Evolutionary conservation across 2,113 vertebrate species (phyloP), one percentile per base, ranked within the genome.

Genomic region (Elachura formosa): DNA sequence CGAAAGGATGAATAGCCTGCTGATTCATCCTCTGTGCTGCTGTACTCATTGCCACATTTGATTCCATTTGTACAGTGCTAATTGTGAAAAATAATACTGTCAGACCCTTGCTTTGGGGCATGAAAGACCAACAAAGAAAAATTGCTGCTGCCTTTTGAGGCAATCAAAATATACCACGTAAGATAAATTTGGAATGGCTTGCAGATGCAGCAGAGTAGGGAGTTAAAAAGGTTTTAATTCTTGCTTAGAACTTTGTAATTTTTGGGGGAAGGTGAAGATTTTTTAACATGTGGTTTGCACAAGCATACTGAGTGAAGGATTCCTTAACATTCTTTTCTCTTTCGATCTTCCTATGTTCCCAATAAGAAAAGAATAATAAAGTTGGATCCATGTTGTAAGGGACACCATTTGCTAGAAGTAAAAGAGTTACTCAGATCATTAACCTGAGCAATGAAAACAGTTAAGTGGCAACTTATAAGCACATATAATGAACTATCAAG

Each of bases 1-100:
- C 2, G 4, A 89, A 95, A 75, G 22, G 40, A 72, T 76, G 46
- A 96, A 87, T 77, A 78, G 72, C 89, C 67, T 85, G 87, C 81
- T 84, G 41, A 66, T 63, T 94, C 90, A 71, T 87, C 90, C 26
- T 16, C 26, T 71, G 41, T 11, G 29, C 36, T 82, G 73, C 72
- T 72, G 67, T 48, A 43, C 62, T 91, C 77, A 64, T 80, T 58
- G 87, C 58, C 36, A 48, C n/a, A 15, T 73, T 55, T 68, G 41
- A 64, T 79, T 86, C 95, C 69, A 86, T 77, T 75, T 68, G 68
- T 66, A n/a, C 10, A 2, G 40, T 52, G 61, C 25, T 75, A 71
- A 66, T 91, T 10, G 12, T 87, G 84, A 91, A 91, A 93, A 86
- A 71, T 86, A 69, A 69, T 1, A n/a, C 31, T 58, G 40, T n/a